Conservation (phyloP, 2,888 invertebrate genomes). For the Capitulum mitella region DNA sequence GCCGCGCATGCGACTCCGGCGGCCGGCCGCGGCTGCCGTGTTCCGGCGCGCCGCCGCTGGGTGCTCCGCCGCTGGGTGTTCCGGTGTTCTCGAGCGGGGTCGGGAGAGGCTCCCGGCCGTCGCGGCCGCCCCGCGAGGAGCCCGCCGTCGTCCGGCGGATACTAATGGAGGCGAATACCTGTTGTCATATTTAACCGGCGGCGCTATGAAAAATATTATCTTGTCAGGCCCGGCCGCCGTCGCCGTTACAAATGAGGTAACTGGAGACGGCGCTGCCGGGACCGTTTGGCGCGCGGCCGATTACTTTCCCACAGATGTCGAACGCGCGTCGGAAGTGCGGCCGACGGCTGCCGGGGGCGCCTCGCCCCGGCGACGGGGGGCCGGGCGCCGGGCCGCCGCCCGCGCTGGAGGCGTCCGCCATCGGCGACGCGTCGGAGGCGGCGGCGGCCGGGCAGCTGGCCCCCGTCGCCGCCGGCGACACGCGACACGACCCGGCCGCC, state of each 20-base stretch:
- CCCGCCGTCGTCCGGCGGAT: neutral
- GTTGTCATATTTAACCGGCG: slow-evolving; percentile 14
- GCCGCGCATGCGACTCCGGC: neutral
- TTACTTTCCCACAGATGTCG: neutral
- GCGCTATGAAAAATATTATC: neutral
- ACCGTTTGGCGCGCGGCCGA: neutral
- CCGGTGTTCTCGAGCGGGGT: too few relatives aligned
- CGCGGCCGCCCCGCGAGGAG: neutral
- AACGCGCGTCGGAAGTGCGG: neutral
- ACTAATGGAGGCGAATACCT: slow-evolving; percentile 13
- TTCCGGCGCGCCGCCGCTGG: too few relatives aligned
- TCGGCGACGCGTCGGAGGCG: neutral
- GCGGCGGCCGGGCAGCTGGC: slow-evolving; percentile 6
- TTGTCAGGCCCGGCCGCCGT: neutral
- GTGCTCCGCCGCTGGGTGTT: too few relatives aligned
- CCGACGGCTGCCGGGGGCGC: too few relatives aligned
- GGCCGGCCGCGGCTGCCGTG: too few relatives aligned
- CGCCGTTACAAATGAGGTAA: slow-evolving; percentile 1
- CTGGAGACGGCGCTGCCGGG: neutral
- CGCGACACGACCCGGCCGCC: neutral
- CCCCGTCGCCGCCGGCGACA: neutral
- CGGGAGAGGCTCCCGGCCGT: too few relatives aligned
- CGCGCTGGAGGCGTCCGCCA: neutral
- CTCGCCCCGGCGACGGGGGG: too few relatives aligned
- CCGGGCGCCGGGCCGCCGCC: too few relatives aligned